These are phyloP conservation scores for Rapana venosa DNA, from an alignment of 2,888 invertebrate species.

Conservation along the genomic window DNA sequence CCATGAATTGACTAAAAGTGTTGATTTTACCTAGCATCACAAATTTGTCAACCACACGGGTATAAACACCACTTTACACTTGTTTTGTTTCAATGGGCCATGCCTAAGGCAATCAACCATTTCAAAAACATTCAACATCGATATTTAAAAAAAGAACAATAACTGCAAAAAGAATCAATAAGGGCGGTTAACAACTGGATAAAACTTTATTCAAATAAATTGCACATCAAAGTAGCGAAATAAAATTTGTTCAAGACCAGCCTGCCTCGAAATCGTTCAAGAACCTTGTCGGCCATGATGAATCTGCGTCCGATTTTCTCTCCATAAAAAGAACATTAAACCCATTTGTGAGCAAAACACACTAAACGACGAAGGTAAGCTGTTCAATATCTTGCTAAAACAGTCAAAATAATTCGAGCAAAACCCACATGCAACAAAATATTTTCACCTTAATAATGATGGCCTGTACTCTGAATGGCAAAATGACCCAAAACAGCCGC, in stretches of 20 bases:
- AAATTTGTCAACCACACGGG: too few relatives aligned
- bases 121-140: too few relatives aligned
- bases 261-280: constrained; percentile 32
- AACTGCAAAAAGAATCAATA: too few relatives aligned
- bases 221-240: constrained; percentile 21
- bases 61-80: too few relatives aligned
- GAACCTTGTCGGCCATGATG: constrained; percentile 43
- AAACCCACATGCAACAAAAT: not conserved
- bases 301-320: constrained; percentile 28
- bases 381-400: not conserved
- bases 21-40: too few relatives aligned
- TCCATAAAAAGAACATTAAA: not conserved
- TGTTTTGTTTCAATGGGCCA: too few relatives aligned
- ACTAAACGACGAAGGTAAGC: not conserved
- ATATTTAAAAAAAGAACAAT: too few relatives aligned
- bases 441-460: constrained; percentile 13
- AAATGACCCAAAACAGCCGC: constrained; percentile 26
- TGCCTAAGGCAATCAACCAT: too few relatives aligned
- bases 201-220: not conserved
- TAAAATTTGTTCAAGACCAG: not conserved
- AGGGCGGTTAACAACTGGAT: too few relatives aligned
- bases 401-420: not conserved
- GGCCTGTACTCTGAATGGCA: constrained; percentile 13
- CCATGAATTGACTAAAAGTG: too few relatives aligned
- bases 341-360: not conserved